A percentile compares a stretch with the other conserved stretches of the same genome.
Conservation (phyloP, 2,888 invertebrate species). For the Pyrrhosoma nymphula region DNA sequence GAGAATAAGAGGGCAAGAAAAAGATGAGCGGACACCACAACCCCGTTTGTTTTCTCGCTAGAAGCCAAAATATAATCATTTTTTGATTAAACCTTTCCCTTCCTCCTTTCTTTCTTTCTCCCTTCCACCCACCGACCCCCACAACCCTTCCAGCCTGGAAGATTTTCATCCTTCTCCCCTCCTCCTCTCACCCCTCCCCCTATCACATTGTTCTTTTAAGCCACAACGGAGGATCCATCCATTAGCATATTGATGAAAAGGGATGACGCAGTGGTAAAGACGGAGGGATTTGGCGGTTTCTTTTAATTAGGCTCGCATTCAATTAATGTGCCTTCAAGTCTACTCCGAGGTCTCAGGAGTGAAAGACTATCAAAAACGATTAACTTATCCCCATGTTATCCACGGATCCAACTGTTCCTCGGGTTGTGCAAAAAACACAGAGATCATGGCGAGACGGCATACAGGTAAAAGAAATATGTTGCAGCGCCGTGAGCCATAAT, state of each 20-base stretch:
- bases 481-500: too few relatives aligned
- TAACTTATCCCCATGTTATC: neutral
- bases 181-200: neutral
- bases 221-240: neutral
- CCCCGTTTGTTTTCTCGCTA: slow-evolving; percentile 5
- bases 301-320: slow-evolving; percentile 47
- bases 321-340: slow-evolving; percentile 37
- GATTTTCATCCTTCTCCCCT: neutral
- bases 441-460: neutral
- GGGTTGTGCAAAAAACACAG: neutral
- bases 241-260: slow-evolving; percentile 59
- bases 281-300: neutral
- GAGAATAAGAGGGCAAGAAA: neutral
- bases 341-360: neutral
- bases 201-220: neutral
- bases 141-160: neutral
- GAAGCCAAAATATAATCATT: slow-evolving; percentile 43
- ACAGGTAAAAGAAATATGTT: neutral
- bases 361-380: slow-evolving; percentile 30
- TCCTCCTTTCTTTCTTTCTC: neutral
- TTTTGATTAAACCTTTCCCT: slow-evolving; percentile 54
- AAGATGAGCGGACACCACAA: neutral
- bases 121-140: neutral
- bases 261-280: neutral
- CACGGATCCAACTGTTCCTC: neutral